A percentile compares a stretch with the other conserved stretches of the same genome.
These are phyloP conservation scores for Oxystoma pomonae DNA, from an alignment of 2,888 invertebrate species.

Conservation along the genomic window DNA sequence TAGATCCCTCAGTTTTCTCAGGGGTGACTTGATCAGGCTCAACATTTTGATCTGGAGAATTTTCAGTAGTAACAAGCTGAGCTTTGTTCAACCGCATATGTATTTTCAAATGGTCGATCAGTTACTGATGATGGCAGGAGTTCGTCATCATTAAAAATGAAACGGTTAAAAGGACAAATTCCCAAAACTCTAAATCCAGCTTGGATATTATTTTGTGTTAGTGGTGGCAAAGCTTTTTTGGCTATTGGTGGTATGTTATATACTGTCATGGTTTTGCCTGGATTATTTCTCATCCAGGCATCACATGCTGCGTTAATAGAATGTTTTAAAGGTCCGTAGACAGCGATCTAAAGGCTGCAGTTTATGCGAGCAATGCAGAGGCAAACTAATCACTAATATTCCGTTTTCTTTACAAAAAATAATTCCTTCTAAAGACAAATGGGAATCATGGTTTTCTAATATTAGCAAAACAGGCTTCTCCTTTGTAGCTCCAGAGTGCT, in stretches of 20 bases:
- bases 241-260: not conserved
- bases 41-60: too few relatives aligned
- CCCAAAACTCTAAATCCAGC: conserved; percentile 5
- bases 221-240: not conserved
- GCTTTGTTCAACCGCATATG: too few relatives aligned
- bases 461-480: not conserved
- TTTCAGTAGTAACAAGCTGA: too few relatives aligned
- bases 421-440: not conserved
- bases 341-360: not conserved
- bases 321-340: not conserved
- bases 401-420: not conserved
- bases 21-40: too few relatives aligned
- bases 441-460: not conserved
- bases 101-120: too few relatives aligned
- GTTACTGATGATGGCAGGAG: not conserved
- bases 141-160: conserved; percentile 6
- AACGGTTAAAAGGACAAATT: conserved; percentile 1
- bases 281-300: conserved; percentile 5
- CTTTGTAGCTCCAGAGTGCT: not conserved
- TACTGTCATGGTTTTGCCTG: conserved; percentile 3
- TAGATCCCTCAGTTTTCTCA: too few relatives aligned
- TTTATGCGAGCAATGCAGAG: not conserved
- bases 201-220: conserved; percentile 8
- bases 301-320: not conserved
- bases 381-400: not conserved